Evolutionary conservation across 2,888 invertebrate genomes (phyloP), one percentile per base, ranked within the genome.

Genomic region (Odontothrips loti): DNA sequence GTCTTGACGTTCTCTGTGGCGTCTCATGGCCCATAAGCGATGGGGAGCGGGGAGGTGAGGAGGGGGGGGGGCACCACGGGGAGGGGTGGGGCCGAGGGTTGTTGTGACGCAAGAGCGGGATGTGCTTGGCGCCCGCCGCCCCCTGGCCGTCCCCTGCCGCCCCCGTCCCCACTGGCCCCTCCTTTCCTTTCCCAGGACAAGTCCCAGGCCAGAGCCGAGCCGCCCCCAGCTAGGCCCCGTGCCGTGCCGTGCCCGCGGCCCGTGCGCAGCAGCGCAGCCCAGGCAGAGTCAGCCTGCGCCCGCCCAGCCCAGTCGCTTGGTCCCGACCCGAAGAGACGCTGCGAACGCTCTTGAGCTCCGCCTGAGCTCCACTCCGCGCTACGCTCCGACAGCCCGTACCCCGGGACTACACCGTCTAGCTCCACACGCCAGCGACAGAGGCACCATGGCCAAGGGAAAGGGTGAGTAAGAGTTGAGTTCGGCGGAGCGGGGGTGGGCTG

Each of bases 41-140:
- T n/a, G n/a, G n/a, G n/a, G n/a, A n/a, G n/a, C n/a, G n/a, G n/a
- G n/a, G n/a, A n/a, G n/a, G n/a, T n/a, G n/a, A 43, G 34, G 34
- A 43, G 3, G 34, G 34, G 34, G 34, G 2, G 34, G 34, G 34
- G 23, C 58, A 17, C 0, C 15, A 58, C 0, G 27, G 27, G 68
- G 11, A 8, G 23, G 68, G 27, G 0, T 23, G 8, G 1, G 68
- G 68, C 12, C n/a, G 68, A 27, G 68, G 68, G 68, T 75, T 75
- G 68, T 68, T 68, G 27, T 75, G 68, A 75, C 68, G 68, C 68
- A 27, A 27, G 27, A 75, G 68, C 68, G 68, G 68, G 68, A 75
- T 75, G 68, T 23, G n/a, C 23, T 23, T 6, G 34, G 34, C 34
- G 34, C 6, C 34, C 34, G 34, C 34, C 34, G 34, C 34, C 34